A percentile compares a stretch with the other conserved stretches of the same genome.
phyloP scores from a whole-genome alignment of 2,888 invertebrate genomes.

The Tyria jacobaeae region DNA sequence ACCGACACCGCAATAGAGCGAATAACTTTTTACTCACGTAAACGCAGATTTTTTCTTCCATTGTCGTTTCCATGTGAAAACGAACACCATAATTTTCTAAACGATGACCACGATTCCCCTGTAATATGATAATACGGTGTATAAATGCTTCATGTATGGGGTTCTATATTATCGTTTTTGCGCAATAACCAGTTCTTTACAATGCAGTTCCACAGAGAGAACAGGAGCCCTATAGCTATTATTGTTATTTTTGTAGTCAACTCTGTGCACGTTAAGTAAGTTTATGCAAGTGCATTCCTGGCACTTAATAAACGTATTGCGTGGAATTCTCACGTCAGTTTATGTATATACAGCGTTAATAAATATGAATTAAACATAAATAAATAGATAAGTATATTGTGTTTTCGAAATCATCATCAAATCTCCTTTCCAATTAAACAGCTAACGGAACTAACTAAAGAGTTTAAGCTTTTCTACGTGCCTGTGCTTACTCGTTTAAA shows the following conservation, averaged over 20 bases:
- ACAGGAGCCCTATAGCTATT: constrained; percentile 65
- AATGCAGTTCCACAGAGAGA: constrained; percentile 70
- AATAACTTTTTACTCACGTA: constrained; percentile 41
- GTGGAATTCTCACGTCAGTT: constrained; percentile 21
- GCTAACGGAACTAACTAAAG: constrained; percentile 69
- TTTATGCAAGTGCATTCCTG: constrained; percentile 34
- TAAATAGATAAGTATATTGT: not conserved
- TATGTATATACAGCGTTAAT: constrained; percentile 1
- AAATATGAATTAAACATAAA: not conserved
- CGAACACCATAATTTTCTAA: constrained; percentile 83
- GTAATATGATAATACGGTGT: constrained; percentile 85
- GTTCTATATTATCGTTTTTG: constrained; percentile 80
- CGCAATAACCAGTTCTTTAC: constrained; percentile 75
- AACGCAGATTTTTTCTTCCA: constrained; percentile 55
- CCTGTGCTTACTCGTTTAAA: constrained; percentile 72
- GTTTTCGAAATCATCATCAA: constrained; percentile 48
- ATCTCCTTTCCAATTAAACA: constrained; percentile 66
- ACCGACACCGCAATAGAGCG: constrained; percentile 34
- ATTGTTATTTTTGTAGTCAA: constrained; percentile 64
- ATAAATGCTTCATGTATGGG: constrained; percentile 83
- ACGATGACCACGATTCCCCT: constrained; percentile 82
- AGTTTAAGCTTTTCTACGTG: constrained; percentile 72
- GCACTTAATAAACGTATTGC: constrained; percentile 23
- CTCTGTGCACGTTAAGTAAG: constrained; percentile 43
- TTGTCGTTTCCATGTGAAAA: constrained; percentile 78